Evolutionary conservation across 1,140 invertebrate genomes (phyloP).

Genomic region (Polypedilum vanderplanki): DNA sequence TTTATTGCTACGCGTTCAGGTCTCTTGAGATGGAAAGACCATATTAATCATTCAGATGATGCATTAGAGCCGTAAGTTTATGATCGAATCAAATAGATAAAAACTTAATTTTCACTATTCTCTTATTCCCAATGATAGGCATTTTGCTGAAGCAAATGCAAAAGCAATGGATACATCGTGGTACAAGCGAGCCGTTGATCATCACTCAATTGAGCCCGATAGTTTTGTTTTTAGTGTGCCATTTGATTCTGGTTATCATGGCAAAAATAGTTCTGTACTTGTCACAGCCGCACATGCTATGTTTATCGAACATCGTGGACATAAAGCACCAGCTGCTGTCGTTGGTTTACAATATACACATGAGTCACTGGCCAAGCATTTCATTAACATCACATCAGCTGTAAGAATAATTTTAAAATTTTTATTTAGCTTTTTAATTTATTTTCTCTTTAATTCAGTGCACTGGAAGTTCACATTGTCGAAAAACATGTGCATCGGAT

Average conservation of each 20-base stretch:
- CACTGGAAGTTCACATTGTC: slow-evolving; percentile 59
- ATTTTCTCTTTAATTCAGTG: slow-evolving; percentile 51
- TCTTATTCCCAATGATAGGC: slow-evolving; percentile 49
- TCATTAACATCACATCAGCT: slow-evolving; percentile 76
- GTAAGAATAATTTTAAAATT: slow-evolving; percentile 47
- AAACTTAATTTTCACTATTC: no score
- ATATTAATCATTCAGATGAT: slow-evolving; percentile 48
- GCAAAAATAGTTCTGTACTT: slow-evolving; percentile 53
- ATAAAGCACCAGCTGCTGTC: slow-evolving; percentile 80
- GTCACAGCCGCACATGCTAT: slow-evolving; percentile 87
- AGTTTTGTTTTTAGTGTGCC: slow-evolving; percentile 90
- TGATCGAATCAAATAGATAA: no score
- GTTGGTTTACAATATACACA: slow-evolving; percentile 82
- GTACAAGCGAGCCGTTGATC: slow-evolving; percentile 89
- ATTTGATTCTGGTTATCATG: slow-evolving; percentile 64
- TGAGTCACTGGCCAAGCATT: slow-evolving; percentile 69
- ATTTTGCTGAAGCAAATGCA: slow-evolving; percentile 73
- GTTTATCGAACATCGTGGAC: slow-evolving; percentile 74
- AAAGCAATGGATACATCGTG: slow-evolving; percentile 82
- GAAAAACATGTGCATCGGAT: slow-evolving; percentile 75
- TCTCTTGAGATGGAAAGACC: slow-evolving; percentile 75
- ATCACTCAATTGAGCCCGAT: slow-evolving; percentile 74
- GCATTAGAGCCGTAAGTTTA: slow-evolving; percentile 57
- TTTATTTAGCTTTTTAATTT: slow-evolving; percentile 23
- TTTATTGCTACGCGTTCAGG: slow-evolving; percentile 88